Base-by-base conservation (phyloP, 2,888 invertebrate genomes). In the Andrena praecox region DNA sequence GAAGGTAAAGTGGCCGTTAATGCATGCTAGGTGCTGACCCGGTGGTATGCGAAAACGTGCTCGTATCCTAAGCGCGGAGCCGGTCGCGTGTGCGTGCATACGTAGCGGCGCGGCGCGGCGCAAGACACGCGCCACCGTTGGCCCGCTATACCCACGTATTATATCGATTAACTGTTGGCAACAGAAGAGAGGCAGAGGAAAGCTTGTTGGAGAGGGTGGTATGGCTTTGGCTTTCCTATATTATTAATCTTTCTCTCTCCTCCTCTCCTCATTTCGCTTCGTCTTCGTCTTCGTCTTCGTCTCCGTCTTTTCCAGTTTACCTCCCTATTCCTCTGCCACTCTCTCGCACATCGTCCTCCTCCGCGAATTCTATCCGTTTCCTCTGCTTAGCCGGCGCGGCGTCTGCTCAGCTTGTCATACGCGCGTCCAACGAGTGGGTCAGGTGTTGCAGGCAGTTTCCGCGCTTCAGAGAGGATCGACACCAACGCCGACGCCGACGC, bases 101-200 rank as follows among this genome's bases (percentile, higher is more conserved):
- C 72, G 77, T 62, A 56, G 64, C 20, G 31, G 71, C 54, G 56
- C 24, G 56, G 24, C 42, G 42, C 42, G 16, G 42, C 42, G 67
- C 79, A 79, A 75, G 82, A 80, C 77, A 71, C 85, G 73, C 82
- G 77, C 56, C 68, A 67, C 60, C 73, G 88, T 86, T 75, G 77
- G 89, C 91, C 90, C 91, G 92, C 91, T 92, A 89, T 92, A 91
- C 91, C 91, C 89, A 91, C 92, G 93, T 93, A 92, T 93, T 91
- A 93, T 93, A 93, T 93, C 93, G 93, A 93, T 93, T 93, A 93
- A 93, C 93, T 93, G 93, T 93, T 93, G 91, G 93, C 91, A 93
- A 91, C 93, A 93, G 93, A 93, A 93, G 93, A 93, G 93, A 91
- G 91, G 89, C 90, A 89, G 90, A 89, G 90, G 90, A 91, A 90